These are phyloP conservation scores for Scaptodrosophila lebanonensis DNA, from an alignment of 1,140 invertebrate genomes.

Conservation along the genomic window DNA sequence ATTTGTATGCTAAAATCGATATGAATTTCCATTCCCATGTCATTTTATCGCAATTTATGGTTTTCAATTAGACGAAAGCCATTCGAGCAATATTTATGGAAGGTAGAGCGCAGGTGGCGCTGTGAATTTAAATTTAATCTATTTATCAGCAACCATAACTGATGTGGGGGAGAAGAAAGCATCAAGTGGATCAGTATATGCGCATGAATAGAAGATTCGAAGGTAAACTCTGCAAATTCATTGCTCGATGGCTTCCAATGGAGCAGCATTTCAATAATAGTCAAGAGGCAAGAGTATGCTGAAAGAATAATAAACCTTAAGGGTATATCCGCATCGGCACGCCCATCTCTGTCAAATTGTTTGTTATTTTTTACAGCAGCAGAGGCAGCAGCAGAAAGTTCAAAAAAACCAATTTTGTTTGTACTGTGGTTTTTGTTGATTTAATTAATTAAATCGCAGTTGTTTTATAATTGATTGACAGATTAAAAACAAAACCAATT, in stretches of 20 bases:
- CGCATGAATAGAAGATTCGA: too few species aligned
- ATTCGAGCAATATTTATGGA: conserved; percentile 44
- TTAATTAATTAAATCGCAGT: conserved; percentile 76
- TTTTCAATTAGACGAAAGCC: conserved; percentile 47
- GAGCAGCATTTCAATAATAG: too few species aligned
- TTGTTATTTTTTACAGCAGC: conserved; percentile 48
- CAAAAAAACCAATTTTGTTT: conserved; percentile 21
- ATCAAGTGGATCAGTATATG: too few species aligned
- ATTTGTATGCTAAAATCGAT: conserved; percentile 65
- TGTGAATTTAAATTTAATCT: conserved; percentile 20
- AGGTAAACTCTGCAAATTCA: too few species aligned
- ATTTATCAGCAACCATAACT: conserved; percentile 31
- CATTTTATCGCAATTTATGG: conserved; percentile 56
- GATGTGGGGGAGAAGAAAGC: too few species aligned
- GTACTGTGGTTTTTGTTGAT: conserved; percentile 71
- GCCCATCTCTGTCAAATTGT: too few species aligned
- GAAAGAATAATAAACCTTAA: too few species aligned
- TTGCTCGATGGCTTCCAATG: too few species aligned
- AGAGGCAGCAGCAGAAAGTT: neutral
- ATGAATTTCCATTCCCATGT: conserved; percentile 63
- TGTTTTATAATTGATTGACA: conserved; percentile 76
- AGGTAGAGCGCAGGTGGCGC: too few species aligned
- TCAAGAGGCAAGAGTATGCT: too few species aligned
- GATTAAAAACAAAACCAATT: conserved; percentile 76
- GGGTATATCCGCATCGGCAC: too few species aligned